Conservation (phyloP, 2,888 invertebrate species). For the Sarcophaga caerulescens region DNA sequence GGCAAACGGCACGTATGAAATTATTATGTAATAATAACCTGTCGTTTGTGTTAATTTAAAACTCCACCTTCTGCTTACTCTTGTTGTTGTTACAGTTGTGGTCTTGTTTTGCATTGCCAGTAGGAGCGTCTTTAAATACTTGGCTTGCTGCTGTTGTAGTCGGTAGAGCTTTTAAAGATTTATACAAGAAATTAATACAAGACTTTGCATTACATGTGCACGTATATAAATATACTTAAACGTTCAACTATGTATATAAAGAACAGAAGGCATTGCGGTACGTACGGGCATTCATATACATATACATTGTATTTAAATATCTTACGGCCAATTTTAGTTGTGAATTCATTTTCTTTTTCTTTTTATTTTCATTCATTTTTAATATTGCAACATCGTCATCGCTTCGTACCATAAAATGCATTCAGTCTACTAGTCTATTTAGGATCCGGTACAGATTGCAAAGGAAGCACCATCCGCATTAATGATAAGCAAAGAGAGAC, state of each 20-base stretch:
- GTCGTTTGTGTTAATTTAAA: slow-evolving; percentile 63
- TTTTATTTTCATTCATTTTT: slow-evolving; percentile 5
- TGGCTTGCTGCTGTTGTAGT: neutral
- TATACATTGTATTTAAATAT: slow-evolving; percentile 53
- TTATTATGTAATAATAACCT: slow-evolving; percentile 62
- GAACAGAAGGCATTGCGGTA: neutral
- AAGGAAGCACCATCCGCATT: slow-evolving; percentile 21
- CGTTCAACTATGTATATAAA: neutral
- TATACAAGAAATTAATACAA: too few relatives aligned
- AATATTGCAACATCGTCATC: neutral
- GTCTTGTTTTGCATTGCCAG: neutral
- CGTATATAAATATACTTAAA: slow-evolving; percentile 29
- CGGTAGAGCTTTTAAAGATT: too few relatives aligned
- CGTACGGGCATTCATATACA: neutral
- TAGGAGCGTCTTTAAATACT: slow-evolving; percentile 21
- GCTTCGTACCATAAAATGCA: slow-evolving; percentile 46
- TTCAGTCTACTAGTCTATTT: slow-evolving; percentile 37
- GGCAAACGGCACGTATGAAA: slow-evolving; percentile 2
- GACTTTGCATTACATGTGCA: neutral
- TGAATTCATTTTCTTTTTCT: neutral
- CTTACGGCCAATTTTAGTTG: slow-evolving; percentile 48
- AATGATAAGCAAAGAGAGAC: slow-evolving; percentile 47
- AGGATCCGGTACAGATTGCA: neutral
- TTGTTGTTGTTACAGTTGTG: too few relatives aligned
- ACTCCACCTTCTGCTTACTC: slow-evolving; percentile 57